Conservation (phyloP, 2,797 vertebrate species). For the Cyclopterus lumpus region DNA sequence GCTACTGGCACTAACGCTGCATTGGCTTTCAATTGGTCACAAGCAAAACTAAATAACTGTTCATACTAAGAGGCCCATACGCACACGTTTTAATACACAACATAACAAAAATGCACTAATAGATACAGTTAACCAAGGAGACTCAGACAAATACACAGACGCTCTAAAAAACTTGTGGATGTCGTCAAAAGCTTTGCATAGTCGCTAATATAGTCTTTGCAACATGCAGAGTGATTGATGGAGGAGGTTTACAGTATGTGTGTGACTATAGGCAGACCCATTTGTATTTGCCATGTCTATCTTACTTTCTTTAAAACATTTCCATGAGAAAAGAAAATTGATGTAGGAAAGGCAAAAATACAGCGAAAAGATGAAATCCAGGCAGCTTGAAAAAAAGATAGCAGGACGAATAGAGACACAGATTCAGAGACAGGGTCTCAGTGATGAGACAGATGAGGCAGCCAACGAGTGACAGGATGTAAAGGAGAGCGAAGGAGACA, state of each 20-base stretch:
- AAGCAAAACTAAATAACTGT: conserved; percentile 50
- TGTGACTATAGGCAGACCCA: not conserved
- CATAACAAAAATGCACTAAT: not conserved
- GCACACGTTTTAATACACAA: not conserved
- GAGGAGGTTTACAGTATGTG: not conserved
- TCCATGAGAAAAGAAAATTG: not conserved
- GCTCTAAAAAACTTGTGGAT: not conserved
- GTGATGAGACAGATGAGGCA: conserved; percentile 61
- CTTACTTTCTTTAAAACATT: not conserved
- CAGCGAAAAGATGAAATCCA: not conserved
- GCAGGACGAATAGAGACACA: conserved; percentile 26
- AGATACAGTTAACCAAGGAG: conserved; percentile 15
- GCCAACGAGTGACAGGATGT: conserved; percentile 63
- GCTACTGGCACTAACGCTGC: conserved; percentile 33
- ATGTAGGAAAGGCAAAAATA: not conserved
- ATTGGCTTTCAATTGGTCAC: conserved; percentile 61
- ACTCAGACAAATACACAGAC: not conserved
- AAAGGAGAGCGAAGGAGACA: conserved; percentile 38
- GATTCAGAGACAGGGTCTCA: conserved; percentile 37
- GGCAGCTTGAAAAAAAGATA: not conserved
- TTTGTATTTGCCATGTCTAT: not conserved
- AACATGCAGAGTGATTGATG: conserved; percentile 10
- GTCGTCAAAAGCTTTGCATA: not conserved
- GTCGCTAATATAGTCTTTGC: not conserved
- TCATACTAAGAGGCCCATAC: conserved; percentile 2